These are phyloP conservation scores for Triplophysa dalaica DNA, from an alignment of 2,113 vertebrate genomes.

Conservation along the genomic window DNA sequence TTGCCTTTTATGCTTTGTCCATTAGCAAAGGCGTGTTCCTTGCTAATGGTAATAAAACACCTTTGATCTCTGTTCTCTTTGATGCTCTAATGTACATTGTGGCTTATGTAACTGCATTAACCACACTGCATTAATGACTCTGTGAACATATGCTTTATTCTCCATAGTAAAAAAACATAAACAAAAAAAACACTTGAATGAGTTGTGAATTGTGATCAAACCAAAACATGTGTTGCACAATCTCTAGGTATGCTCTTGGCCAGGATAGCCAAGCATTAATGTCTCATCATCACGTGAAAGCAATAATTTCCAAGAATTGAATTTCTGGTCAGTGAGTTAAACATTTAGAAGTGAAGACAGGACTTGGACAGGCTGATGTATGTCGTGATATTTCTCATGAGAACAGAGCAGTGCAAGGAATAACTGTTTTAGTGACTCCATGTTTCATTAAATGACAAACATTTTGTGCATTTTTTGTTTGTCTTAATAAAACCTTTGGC, in stretches of 20 bases:
- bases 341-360: not conserved
- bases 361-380: not conserved
- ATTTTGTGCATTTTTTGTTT: not conserved
- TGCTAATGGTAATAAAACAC: not conserved
- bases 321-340: not conserved
- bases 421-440: not conserved
- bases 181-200: not conserved
- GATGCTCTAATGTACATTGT: not conserved
- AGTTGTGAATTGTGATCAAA: not conserved
- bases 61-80: not conserved
- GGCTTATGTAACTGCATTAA: not conserved
- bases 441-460: too few relatives aligned
- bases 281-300: constrained; percentile 26
- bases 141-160: not conserved
- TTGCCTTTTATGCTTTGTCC: not conserved
- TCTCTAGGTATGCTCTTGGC: not conserved
- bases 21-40: not conserved
- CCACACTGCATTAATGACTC: constrained; percentile 5
- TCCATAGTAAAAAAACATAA: not conserved
- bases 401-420: constrained; percentile 20
- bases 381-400: constrained; percentile 18
- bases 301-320: constrained; percentile 11
- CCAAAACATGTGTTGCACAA: not conserved
- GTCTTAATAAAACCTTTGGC: not conserved
- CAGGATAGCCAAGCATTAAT: not conserved